phyloP scores from a whole-genome alignment of 92 coral and sea anemone genomes.

The Porites divaricata region DNA sequence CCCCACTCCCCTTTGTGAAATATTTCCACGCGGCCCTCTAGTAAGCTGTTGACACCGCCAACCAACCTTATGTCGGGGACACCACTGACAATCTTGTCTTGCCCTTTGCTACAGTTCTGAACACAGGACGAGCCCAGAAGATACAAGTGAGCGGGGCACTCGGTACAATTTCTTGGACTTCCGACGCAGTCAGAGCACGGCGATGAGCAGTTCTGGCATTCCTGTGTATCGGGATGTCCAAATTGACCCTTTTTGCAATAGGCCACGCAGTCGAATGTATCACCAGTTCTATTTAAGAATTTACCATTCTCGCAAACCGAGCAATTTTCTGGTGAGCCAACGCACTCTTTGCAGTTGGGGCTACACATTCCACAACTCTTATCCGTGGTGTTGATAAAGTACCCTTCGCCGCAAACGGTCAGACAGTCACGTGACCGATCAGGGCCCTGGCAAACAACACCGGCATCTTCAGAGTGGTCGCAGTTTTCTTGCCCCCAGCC shows the following conservation, averaged over 20 bases:
- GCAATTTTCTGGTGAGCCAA: slow-evolving; percentile 65
- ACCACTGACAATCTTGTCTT: slow-evolving; percentile 63
- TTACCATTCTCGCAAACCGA: slow-evolving; percentile 51
- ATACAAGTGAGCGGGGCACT: slow-evolving; percentile 28
- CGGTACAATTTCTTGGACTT: slow-evolving; percentile 58
- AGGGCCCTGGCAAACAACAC: slow-evolving; percentile 86
- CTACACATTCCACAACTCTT: slow-evolving; percentile 76
- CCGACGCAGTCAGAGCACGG: slow-evolving; percentile 63
- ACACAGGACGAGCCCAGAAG: slow-evolving; percentile 49
- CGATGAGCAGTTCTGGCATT: slow-evolving; percentile 52
- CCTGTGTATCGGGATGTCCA: slow-evolving; percentile 21
- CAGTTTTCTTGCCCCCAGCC: slow-evolving; percentile 88
- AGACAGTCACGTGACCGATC: slow-evolving; percentile 83
- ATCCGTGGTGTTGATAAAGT: slow-evolving; percentile 13
- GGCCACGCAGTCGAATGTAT: slow-evolving; percentile 60
- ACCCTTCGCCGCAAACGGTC: slow-evolving; percentile 49
- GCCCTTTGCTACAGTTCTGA: slow-evolving; percentile 22
- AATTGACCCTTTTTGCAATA: slow-evolving; percentile 66
- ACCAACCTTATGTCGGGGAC: slow-evolving; percentile 76
- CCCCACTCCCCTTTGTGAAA: slow-evolving; percentile 86
- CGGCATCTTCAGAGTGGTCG: slow-evolving; percentile 81
- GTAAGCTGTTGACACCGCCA: slow-evolving; percentile 62
- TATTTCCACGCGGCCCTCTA: slow-evolving; percentile 84
- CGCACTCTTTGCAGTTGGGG: slow-evolving; percentile 67
- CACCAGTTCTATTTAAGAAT: slow-evolving; percentile 58